A percentile compares a stretch with the other conserved stretches of the same genome.
phyloP scores from a whole-genome alignment of 2,113 vertebrate genomes.

The Rhynchopsitta pachyrhyncha region DNA sequence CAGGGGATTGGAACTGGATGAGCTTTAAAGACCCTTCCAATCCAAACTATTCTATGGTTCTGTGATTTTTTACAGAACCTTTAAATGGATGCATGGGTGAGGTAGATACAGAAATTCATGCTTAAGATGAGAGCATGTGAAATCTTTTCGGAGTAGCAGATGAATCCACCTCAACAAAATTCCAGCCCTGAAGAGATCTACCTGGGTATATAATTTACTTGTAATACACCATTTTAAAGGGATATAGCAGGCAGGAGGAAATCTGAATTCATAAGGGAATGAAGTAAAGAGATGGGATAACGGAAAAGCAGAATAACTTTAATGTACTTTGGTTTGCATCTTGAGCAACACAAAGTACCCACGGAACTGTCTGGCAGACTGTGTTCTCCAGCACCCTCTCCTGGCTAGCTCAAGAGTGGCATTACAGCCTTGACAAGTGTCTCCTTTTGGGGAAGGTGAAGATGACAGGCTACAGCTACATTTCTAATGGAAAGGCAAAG shows the following conservation, averaged over 20 bases:
- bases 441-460: background rate
- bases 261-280: background rate
- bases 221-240: background rate
- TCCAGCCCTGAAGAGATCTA: background rate
- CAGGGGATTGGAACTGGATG: background rate
- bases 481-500: background rate
- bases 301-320: background rate
- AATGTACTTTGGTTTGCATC: background rate
- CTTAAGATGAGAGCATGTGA: background rate
- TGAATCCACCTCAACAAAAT: background rate
- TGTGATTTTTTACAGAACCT: background rate
- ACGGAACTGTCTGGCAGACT: background rate
- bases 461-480: background rate
- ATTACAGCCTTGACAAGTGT: background rate
- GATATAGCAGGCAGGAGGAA: background rate
- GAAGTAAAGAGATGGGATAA: background rate
- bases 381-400: conserved; percentile 23
- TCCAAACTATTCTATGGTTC: background rate
- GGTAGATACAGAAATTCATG: background rate
- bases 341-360: background rate
- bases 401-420: background rate
- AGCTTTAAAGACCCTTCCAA: background rate
- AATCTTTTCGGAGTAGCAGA: background rate
- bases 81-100: background rate
- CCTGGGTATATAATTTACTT: background rate